Base-by-base conservation (phyloP, 2,113 vertebrate species). In the Centropus unirufus region DNA sequence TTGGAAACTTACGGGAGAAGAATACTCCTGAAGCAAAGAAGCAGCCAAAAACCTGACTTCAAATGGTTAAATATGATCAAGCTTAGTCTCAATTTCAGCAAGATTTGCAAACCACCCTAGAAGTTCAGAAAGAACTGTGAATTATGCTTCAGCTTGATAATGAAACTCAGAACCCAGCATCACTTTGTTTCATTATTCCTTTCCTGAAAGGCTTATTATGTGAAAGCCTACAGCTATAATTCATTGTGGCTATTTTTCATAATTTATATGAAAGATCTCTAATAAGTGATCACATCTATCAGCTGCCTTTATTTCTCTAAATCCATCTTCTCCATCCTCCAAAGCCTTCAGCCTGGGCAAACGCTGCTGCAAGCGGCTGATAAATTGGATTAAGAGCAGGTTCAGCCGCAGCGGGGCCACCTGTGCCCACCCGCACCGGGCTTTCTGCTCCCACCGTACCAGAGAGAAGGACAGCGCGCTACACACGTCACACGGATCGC, bases 151-250 rank as follows among this genome's bases (percentile, higher is more conserved):
- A 62, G 86, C 9, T 54, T 61, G 21, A 54, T 94, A 88, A 93
- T 80, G 72, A 93, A 93, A 91, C 44, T 73, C 66, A 85, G 70
- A 85, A 87, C 40, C 44, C 66, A 84, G 58, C 7, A n/a, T 89
- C 81, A 82, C 87, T 92, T 87, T 52, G 54, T 95, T 87, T 92
- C 81, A 72, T 91, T 87, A 20, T 64, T 81, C 94, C 93, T 92
- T 91, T 68, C 73, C 73, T 79, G 66, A 93, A 93, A 96, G 42
- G 74, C 69, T 92, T 89, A 96, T 94, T 93, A 90, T 90, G 90
- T 93, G 88, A 94, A 92, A 95, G 81, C 74, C 83, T 66, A 51
- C 40, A 76, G 92, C 85, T 86, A 80, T 83, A 92, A 94, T 85
- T 96, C 93, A 95, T 75, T 74, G 75, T 58, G 54, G 87, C 82